A percentile compares a stretch with the other conserved stretches of the same genome.
Evolutionary conservation across 2,797 vertebrate genomes (phyloP).

Genomic region (Notoglanidium macrostoma): DNA sequence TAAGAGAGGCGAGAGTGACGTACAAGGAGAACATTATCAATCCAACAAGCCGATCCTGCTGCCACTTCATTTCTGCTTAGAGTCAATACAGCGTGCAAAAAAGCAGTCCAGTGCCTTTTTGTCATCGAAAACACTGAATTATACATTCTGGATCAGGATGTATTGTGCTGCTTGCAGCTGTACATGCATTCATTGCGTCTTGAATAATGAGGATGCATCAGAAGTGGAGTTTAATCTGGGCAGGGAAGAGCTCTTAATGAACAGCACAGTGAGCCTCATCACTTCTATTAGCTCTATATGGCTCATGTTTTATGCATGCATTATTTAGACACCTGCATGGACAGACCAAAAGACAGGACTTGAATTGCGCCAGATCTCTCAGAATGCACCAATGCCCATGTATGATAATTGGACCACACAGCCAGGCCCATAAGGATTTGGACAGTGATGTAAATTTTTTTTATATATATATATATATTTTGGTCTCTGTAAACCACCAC

Average conservation of each 20-base stretch:
- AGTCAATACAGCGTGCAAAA: slow-evolving; percentile 41
- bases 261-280: not conserved
- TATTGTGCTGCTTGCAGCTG: slow-evolving; percentile 26
- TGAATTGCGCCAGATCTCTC: not conserved
- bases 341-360: not conserved
- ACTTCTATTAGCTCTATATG: not conserved
- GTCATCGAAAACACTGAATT: slow-evolving; percentile 38
- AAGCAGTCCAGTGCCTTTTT: slow-evolving; percentile 26
- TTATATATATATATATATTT: too few species aligned
- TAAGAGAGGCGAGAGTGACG: slow-evolving; percentile 55
- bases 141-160: slow-evolving; percentile 30
- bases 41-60: slow-evolving; percentile 36
- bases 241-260: slow-evolving; percentile 5
- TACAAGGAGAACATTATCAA: slow-evolving; percentile 51
- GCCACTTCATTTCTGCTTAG: slow-evolving; percentile 48
- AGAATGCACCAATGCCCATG: not conserved
- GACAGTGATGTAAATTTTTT: too few species aligned
- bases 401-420: not conserved
- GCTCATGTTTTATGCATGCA: not conserved
- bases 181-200: slow-evolving; percentile 12
- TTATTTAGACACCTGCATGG: not conserved
- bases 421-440: too few species aligned
- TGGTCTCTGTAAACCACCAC: too few species aligned
- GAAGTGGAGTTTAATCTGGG: slow-evolving; percentile 13
- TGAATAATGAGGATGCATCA: slow-evolving; percentile 15